Evolutionary conservation across 2,113 vertebrate species (phyloP), one percentile per base, ranked within the genome.

Genomic region (Steatornis caripensis): DNA sequence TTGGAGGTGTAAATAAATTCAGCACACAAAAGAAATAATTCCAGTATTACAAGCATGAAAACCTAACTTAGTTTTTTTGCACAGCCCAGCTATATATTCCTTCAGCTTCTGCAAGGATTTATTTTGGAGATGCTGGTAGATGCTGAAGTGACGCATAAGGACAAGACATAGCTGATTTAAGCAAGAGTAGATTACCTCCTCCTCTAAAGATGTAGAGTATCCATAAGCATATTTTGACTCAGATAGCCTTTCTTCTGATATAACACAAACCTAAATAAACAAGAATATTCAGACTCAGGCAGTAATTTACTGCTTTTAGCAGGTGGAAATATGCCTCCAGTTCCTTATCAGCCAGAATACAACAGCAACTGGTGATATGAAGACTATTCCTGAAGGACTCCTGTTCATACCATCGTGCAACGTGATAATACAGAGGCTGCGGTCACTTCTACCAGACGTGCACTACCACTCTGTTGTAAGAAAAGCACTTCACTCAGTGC

Each of bases 1-100:
- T 24, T 48, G 16, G 55, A 74, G 3, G 11, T 68, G 15, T 60
- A 92, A 85, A 93, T 58, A 94, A 88, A 89, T 89, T 68, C 29
- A 87, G n/a, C 48, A 55, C 43, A 93, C 39, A 45, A 48, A 90
- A 87, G 6, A 81, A 92, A 88, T 54, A 23, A 89, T 45, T 95
- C 60, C 21, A 48, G 39, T 45, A 66, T 75, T 71, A 48, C 43
- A 81, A 68, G 34, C 27, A 75, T 8, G 14, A 68, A 94, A 92
- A 15, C 24, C 12, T 49, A 79, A 24, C 15, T 51, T 39, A 77
- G 45, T 65, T 76, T 15, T 79, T 91, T 66, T 58, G 37, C 14
- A 49, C 22, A 78, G 37, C 54, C 11, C 46, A 77, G 17, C 41
- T 43, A 58, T 17, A 93, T 27, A 80, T 92, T 57, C 57, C 16